Base-by-base conservation (phyloP, 2,797 vertebrate genomes). In the Lacerta viridis region DNA sequence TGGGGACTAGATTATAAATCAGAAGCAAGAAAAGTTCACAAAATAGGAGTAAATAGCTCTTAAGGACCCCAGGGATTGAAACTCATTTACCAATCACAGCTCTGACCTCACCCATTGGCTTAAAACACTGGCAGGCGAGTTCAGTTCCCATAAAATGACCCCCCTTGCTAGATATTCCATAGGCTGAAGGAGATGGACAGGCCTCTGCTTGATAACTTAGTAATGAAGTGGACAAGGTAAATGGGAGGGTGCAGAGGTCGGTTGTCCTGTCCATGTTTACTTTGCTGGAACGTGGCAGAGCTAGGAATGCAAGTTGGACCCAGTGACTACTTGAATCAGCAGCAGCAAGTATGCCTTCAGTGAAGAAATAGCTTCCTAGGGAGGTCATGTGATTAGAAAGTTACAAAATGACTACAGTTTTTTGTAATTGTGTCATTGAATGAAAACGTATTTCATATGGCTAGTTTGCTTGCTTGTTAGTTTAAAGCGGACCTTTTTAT, bases 141-240 rank as follows among this genome's bases (percentile, higher is more conserved):
- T 55, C 50, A 55, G 50, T 55, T 55, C 50, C 50, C 50, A 55
- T 55, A 55, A 55, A 55, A 55, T 55, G 50, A 55, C 50, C 13
- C 50, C 50, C 50, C 13, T 15, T 15, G 50, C 59, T 81, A 27
- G 69, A 66, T 39, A 23, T 66, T 50, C 64, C 7, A 4, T 36
- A 25, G 33, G 39, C 1, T 0, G 0, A 0, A 25, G 25, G 79
- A 27, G 77, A 43, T 27, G 18, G 46, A 46, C 10, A 1, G 0
- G 15, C 76, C 23, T 55, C 85, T 0, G 0, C 13, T 80, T 71
- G 72, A 79, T 29, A 68, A 15, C 20, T 18, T 27, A 0, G 29
- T 71, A 61, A 74, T 1, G 29, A 82, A 0, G 39, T 39, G 33
- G 85, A 46, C 59, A 23, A 85, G 66, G 64, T 1, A n/a, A 55